Evolutionary conservation across 2,888 invertebrate species (phyloP).

Genomic region (Ophraella communa): DNA sequence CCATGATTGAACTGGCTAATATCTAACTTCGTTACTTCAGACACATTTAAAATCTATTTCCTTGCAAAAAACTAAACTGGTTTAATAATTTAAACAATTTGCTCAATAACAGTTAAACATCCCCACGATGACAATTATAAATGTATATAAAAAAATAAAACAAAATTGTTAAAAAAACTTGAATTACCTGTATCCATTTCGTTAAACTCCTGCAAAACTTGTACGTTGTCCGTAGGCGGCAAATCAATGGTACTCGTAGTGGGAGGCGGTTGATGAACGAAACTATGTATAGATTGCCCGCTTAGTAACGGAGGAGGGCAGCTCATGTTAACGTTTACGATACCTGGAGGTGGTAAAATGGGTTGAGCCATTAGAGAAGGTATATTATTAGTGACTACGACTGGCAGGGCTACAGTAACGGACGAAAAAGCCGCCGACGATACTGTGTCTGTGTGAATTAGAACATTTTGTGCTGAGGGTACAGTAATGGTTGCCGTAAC

Average conservation of each 20-base stretch:
- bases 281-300: conserved; percentile 49
- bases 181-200: conserved; percentile 56
- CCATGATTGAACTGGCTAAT: no score
- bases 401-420: conserved; percentile 46
- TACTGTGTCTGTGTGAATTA: conserved; percentile 49
- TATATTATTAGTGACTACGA: conserved; percentile 46
- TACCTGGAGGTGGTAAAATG: conserved; percentile 56
- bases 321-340: conserved; percentile 45
- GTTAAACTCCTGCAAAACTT: conserved; percentile 42
- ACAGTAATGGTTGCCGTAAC: conserved; percentile 28
- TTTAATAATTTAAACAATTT: no score
- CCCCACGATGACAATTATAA: neutral
- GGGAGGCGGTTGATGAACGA: conserved; percentile 54
- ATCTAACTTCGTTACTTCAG: no score
- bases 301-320: conserved; percentile 39
- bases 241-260: conserved; percentile 49
- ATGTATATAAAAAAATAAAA: neutral
- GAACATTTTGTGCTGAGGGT: conserved; percentile 45
- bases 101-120: neutral
- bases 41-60: no score
- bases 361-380: conserved; percentile 59
- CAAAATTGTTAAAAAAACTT: neutral
- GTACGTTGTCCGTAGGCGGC: conserved; percentile 59
- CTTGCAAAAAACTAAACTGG: no score
- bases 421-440: conserved; percentile 43